These are phyloP conservation scores for Meloidogyne hapla DNA, from an alignment of 1,140 invertebrate species.

Conservation along the genomic window DNA sequence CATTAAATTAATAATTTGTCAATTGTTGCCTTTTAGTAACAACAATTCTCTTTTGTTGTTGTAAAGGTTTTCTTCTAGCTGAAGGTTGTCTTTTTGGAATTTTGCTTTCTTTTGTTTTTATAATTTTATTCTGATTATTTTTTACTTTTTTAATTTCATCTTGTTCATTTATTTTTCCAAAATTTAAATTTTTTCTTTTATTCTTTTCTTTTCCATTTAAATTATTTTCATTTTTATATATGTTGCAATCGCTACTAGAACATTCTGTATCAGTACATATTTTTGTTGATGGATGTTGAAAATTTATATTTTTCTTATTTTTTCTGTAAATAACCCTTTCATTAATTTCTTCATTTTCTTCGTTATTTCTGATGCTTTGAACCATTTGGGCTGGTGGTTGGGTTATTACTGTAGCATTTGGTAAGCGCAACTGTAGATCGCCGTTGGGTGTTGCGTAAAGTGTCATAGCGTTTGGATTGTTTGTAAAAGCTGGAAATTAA, in stretches of 20 bases:
- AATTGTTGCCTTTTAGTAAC: background rate
- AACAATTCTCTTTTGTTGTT: background rate
- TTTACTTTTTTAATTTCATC: background rate
- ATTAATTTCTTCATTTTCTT: background rate
- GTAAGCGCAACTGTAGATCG: background rate
- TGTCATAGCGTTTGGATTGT: background rate
- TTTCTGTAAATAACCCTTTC: background rate
- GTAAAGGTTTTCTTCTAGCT: background rate
- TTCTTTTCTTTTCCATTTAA: background rate
- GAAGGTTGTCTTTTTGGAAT: background rate
- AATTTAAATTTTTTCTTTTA: background rate
- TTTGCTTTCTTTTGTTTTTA: background rate
- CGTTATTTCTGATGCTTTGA: background rate
- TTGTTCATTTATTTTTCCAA: background rate
- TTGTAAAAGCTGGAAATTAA: background rate
- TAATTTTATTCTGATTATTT: no score
- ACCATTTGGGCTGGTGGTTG: background rate
- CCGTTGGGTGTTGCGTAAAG: background rate
- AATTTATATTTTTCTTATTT: background rate
- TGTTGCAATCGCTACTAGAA: background rate
- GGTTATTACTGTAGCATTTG: background rate
- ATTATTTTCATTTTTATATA: background rate
- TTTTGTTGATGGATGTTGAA: background rate
- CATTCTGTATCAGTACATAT: background rate
- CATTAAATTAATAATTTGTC: background rate